Evolutionary conservation across 2,797 vertebrate genomes (phyloP).

Genomic region (Eremophila alpestris): DNA sequence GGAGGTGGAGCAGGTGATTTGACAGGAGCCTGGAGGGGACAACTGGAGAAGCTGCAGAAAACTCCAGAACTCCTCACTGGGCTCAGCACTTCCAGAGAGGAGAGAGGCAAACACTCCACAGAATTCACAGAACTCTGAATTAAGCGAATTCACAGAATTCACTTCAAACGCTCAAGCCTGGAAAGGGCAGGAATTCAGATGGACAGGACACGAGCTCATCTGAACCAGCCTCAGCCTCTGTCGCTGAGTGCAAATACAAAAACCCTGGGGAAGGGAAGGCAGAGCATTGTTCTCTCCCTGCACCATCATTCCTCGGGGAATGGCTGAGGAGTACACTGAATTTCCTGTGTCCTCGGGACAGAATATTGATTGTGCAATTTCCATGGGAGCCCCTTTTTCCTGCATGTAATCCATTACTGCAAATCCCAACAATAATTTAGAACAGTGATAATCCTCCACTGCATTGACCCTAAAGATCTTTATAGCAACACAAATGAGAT

Average conservation of each 20-base stretch:
- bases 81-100: neutral
- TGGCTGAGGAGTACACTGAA: neutral
- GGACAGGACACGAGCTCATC: neutral
- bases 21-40: neutral
- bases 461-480: constrained; percentile 49
- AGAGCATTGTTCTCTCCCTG: neutral
- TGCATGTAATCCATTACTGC: constrained; percentile 22
- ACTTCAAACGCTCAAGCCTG: neutral
- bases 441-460: constrained; percentile 49
- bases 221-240: neutral
- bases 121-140: too few relatives aligned
- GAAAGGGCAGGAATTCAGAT: neutral
- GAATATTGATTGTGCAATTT: neutral
- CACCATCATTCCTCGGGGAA: neutral
- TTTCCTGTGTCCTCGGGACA: neutral
- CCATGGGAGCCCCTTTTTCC: constrained; percentile 5
- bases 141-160: too few relatives aligned
- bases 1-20: neutral
- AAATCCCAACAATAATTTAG: constrained; percentile 35
- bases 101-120: neutral
- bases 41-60: neutral
- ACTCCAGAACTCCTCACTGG: neutral
- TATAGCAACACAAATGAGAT: constrained; percentile 63
- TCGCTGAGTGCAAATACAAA: neutral
- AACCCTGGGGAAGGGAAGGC: neutral